A percentile compares a stretch with the other conserved stretches of the same genome.
Evolutionary conservation across 1,140 invertebrate species (phyloP).

Genomic region (Lepidostoma basale): DNA sequence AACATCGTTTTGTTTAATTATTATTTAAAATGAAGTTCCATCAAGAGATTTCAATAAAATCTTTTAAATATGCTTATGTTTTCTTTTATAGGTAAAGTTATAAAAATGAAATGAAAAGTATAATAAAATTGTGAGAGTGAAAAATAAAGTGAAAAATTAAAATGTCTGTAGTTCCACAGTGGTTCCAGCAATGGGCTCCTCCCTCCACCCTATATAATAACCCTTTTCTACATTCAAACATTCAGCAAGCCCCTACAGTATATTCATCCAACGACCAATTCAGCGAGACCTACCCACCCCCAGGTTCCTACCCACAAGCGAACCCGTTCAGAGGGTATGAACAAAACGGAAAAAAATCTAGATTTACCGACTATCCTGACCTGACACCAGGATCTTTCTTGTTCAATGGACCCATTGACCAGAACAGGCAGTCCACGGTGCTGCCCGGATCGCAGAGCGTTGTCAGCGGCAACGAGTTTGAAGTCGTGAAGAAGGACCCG

Average conservation of each 20-base stretch:
- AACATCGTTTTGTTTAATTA: no score
- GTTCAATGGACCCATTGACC: background rate
- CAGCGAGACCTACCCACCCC: background rate
- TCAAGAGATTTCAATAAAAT: no score
- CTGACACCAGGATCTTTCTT: background rate
- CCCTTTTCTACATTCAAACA: background rate
- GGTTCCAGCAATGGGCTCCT: conserved; percentile 57
- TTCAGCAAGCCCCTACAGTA: background rate
- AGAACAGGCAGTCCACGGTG: background rate
- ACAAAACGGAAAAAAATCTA: background rate
- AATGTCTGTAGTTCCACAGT: conserved; percentile 49
- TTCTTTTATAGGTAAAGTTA: no score
- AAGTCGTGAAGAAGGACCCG: background rate
- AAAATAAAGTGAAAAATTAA: conserved; percentile 1
- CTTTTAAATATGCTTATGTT: no score
- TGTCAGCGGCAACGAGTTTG: background rate
- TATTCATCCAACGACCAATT: background rate
- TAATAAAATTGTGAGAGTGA: background rate
- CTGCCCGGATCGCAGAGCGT: conserved; percentile 26
- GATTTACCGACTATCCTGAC: background rate
- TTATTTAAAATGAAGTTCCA: no score
- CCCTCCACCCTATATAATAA: conserved; percentile 48
- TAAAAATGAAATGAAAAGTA: no score
- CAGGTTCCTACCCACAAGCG: background rate
- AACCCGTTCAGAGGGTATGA: conserved; percentile 21